Conservation (phyloP, 2,797 vertebrate species). For the Botia kubotai region DNA sequence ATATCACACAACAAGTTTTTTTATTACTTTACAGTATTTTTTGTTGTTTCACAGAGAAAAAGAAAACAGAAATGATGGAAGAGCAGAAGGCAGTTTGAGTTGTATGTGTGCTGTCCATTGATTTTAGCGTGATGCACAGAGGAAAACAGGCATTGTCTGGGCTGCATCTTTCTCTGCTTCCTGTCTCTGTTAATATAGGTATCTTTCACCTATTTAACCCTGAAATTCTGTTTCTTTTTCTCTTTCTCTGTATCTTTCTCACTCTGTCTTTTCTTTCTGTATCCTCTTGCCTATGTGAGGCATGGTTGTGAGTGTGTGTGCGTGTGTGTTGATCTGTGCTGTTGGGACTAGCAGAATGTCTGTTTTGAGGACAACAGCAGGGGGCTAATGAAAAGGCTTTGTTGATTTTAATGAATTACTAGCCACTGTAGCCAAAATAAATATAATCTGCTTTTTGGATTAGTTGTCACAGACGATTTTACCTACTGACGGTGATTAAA, state of each 20-base stretch:
- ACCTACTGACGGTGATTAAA: slow-evolving; percentile 89
- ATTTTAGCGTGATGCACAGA: slow-evolving; percentile 56
- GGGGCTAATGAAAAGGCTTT: slow-evolving; percentile 98
- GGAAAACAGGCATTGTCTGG: slow-evolving; percentile 54
- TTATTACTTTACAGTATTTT: slow-evolving; percentile 15
- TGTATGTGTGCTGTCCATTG: slow-evolving; percentile 47
- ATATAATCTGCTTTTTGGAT: slow-evolving; percentile 98
- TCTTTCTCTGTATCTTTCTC: slow-evolving; percentile 13
- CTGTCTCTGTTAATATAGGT: neutral
- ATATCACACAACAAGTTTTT: slow-evolving; percentile 9
- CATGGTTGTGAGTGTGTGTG: slow-evolving; percentile 43
- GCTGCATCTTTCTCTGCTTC: slow-evolving; percentile 18
- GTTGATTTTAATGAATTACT: slow-evolving; percentile 97
- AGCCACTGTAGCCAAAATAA: slow-evolving; percentile 96
- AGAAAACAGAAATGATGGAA: neutral
- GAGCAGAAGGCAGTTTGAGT: slow-evolving; percentile 16
- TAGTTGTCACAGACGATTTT: slow-evolving; percentile 94
- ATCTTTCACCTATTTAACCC: neutral
- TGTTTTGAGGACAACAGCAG: slow-evolving; percentile 94
- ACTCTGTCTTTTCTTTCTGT: neutral
- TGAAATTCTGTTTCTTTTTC: neutral
- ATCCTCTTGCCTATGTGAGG: slow-evolving; percentile 41
- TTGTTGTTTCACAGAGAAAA: slow-evolving; percentile 12
- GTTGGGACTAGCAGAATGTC: slow-evolving; percentile 84
- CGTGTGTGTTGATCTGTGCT: slow-evolving; percentile 71